A percentile compares a stretch with the other conserved stretches of the same genome.
These are phyloP conservation scores for Uloborus diversus DNA, from an alignment of 1,140 invertebrate genomes.

Conservation along the genomic window DNA sequence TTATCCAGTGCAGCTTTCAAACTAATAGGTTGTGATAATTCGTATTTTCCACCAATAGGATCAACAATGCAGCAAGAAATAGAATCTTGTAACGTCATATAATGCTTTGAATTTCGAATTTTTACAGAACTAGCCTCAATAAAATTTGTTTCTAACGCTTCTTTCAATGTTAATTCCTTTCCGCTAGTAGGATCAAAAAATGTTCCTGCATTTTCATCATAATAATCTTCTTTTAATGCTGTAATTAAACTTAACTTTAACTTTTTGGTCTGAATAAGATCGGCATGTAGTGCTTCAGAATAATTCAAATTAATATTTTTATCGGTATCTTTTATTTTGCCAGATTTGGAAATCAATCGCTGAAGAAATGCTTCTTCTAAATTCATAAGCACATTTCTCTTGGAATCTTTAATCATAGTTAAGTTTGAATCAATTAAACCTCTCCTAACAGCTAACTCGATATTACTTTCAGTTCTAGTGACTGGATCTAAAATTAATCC, in stretches of 20 bases:
- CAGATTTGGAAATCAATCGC: constrained; percentile 64
- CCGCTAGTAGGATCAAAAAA: constrained; percentile 79
- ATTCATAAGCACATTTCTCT: constrained; percentile 72
- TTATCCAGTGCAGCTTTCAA: constrained; percentile 76
- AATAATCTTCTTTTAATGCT: constrained; percentile 81
- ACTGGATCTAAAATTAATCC: constrained; percentile 78
- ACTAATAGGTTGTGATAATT: constrained; percentile 66
- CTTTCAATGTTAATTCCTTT: constrained; percentile 78
- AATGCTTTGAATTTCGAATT: background rate
- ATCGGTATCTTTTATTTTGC: constrained; percentile 68
- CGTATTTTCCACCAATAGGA: constrained; percentile 77
- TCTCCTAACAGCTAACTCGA: constrained; percentile 80
- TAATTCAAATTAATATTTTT: constrained; percentile 71
- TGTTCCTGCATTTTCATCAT: constrained; percentile 76
- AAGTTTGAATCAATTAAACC: constrained; percentile 84
- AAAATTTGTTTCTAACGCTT: constrained; percentile 72
- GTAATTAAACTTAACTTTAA: constrained; percentile 77
- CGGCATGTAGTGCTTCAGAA: constrained; percentile 75
- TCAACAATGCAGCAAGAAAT: constrained; percentile 68
- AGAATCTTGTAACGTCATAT: background rate
- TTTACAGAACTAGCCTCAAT: constrained; percentile 5
- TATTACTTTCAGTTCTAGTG: constrained; percentile 74
- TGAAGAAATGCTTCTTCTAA: constrained; percentile 65
- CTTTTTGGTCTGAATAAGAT: constrained; percentile 76
- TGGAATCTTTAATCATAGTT: constrained; percentile 81